Conservation (phyloP, 2,113 vertebrate genomes). For the Elgaria multicarinata region DNA sequence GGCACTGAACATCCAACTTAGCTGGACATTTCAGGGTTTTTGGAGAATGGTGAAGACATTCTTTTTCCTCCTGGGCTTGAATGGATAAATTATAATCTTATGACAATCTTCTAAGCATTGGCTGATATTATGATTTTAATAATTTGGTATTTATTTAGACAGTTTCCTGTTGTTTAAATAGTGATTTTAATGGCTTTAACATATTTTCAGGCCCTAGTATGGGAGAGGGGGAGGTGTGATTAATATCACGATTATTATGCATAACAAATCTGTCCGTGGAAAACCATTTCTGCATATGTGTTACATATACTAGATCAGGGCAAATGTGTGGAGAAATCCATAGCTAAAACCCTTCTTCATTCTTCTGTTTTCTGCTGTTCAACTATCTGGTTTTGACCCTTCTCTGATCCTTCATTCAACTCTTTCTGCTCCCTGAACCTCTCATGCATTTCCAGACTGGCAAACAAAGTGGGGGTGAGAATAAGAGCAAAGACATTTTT, state of each 20-base stretch:
- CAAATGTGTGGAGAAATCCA: background rate
- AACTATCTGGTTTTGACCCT: accelerated
- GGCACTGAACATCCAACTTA: background rate
- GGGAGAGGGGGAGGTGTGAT: background rate
- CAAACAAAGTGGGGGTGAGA: background rate
- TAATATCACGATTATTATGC: background rate
- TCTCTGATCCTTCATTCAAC: background rate
- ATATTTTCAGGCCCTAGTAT: background rate
- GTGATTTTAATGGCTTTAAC: background rate
- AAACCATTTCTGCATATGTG: background rate
- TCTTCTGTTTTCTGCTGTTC: background rate
- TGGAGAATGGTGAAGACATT: background rate
- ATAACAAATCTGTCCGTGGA: background rate
- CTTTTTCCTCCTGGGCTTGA: background rate
- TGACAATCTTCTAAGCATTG: background rate
- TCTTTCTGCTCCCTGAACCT: background rate
- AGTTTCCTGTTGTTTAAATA: background rate
- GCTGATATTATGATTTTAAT: background rate
- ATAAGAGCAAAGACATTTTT: background rate
- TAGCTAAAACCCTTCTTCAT: background rate
- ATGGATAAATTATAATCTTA: background rate
- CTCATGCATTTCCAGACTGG: background rate
- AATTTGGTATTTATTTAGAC: background rate
- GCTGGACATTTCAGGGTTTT: background rate
- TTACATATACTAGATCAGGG: background rate